These are phyloP conservation scores for Phoxinus phoxinus DNA, from an alignment of 2,113 vertebrate genomes.

Conservation along the genomic window DNA sequence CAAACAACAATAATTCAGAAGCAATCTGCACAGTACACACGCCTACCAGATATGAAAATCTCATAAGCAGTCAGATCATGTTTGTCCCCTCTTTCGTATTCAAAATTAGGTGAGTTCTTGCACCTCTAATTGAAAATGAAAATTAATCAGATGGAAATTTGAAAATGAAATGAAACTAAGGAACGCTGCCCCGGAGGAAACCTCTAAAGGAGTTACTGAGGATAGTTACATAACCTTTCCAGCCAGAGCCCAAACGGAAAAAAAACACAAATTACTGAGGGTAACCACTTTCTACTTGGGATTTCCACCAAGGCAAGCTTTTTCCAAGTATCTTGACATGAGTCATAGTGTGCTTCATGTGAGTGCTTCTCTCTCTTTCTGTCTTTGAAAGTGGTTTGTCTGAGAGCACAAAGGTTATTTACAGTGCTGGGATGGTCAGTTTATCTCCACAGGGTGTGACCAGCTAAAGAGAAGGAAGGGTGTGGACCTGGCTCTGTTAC, in stretches of 20 bases:
- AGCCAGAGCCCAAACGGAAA: slow-evolving; percentile 45
- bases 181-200: slow-evolving; percentile 35
- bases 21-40: slow-evolving; percentile 38
- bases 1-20: slow-evolving; percentile 15
- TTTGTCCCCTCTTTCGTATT: slow-evolving; percentile 31
- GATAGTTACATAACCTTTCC: slow-evolving; percentile 71
- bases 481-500: slow-evolving; percentile 28
- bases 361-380: slow-evolving; percentile 1
- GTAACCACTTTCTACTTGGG: slow-evolving; percentile 52
- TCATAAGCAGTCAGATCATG: slow-evolving; percentile 22
- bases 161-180: slow-evolving; percentile 59
- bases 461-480: slow-evolving; percentile 11
- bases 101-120: slow-evolving; percentile 38
- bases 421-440: slow-evolving; percentile 44
- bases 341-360: slow-evolving; percentile 53
- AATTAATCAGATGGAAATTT: slow-evolving; percentile 63
- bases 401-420: slow-evolving; percentile 34
- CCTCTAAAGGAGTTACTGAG: slow-evolving; percentile 34
- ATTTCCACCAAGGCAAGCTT: slow-evolving; percentile 65
- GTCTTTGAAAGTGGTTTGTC: slow-evolving; percentile 53
- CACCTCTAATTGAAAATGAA: slow-evolving; percentile 63
- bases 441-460: slow-evolving; percentile 34
- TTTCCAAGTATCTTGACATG: slow-evolving; percentile 62
- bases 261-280: slow-evolving; percentile 66
- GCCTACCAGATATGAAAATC: slow-evolving; percentile 46